Conservation (phyloP, 2,113 vertebrate species). For the Malaclemys terrapin region DNA sequence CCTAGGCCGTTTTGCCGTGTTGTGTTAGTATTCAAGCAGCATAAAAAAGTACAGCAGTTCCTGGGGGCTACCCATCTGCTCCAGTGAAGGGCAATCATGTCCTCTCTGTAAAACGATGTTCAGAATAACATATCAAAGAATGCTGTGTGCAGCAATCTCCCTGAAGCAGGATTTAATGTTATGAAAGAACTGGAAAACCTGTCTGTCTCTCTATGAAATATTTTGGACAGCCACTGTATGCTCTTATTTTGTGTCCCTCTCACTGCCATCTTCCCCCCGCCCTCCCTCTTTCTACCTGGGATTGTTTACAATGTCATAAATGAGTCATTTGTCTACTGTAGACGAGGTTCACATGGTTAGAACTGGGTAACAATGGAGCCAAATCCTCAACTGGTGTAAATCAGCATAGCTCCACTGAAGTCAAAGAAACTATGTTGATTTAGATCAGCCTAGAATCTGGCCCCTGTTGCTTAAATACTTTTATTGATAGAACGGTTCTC, state of each 20-base stretch:
- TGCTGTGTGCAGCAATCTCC: neutral
- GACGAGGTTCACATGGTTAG: neutral
- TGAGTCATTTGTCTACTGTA: neutral
- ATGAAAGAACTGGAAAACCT: neutral
- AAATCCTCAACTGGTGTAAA: neutral
- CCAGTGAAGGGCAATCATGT: neutral
- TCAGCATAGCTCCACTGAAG: neutral
- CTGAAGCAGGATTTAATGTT: neutral
- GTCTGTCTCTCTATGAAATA: neutral
- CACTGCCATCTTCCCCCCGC: neutral
- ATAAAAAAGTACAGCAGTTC: neutral
- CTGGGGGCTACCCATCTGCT: neutral
- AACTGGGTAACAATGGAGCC: neutral
- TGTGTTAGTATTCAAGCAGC: neutral
- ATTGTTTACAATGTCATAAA: neutral
- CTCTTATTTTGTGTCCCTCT: neutral
- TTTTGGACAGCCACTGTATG: neutral
- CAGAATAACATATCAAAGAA: neutral
- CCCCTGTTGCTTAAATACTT: rapidly evolving
- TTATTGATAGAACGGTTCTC: neutral
- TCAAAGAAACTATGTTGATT: neutral
- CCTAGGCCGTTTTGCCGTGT: neutral
- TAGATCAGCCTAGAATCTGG: neutral
- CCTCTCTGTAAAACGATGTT: neutral
- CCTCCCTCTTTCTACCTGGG: neutral